Base-by-base conservation (phyloP, 1,140 invertebrate genomes). In the Drosophila subobscura region DNA sequence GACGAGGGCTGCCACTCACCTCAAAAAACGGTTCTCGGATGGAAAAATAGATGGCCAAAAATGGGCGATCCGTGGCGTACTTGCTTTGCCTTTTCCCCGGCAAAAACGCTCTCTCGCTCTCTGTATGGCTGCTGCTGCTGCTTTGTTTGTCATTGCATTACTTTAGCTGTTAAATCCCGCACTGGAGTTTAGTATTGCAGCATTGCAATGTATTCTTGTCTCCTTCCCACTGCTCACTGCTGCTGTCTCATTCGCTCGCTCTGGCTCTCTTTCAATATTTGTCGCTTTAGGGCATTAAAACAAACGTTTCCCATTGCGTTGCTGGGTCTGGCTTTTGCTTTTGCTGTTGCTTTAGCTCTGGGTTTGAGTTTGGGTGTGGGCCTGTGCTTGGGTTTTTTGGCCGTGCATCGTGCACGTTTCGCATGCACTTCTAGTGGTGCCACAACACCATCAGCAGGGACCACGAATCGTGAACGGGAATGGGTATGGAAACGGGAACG, bases 71-170 rank as follows among this genome's bases (percentile, higher is more conserved):
- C 25, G 45, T 3, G 33, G 33, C n/a, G 23, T 10, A 29, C 16
- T 7, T 14, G 1, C 25, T 23, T 4, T 25, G 16, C 47, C 37
- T 45, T n/a, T 27, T 5, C 25, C 50, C 7, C 12, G 10, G n/a
- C 16, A 66, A 25, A 65, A 60, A 70, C 54, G 22, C 46, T 27
- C 50, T 33, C 29, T 12, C 58, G 64, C 54, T 45, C 40, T 64
- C 59, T 37, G 33, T 37, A 33, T 3, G 29, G 29, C 29, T 33
- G 29, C 29, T 20, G 16, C 49, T 71, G 66, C 66, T 76, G 83
- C 84, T 83, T 86, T 86, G 83, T 86, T 86, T 86, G 78, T 88
- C 83, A 75, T 78, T 86, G 83, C 83, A 86, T 86, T 86, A 86
- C 83, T 86, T 86, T 83, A 83, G 66, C 83, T 56, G 78, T 68